Conservation (phyloP, 2,888 invertebrate species). For the Theodoxus fluviatilis region DNA sequence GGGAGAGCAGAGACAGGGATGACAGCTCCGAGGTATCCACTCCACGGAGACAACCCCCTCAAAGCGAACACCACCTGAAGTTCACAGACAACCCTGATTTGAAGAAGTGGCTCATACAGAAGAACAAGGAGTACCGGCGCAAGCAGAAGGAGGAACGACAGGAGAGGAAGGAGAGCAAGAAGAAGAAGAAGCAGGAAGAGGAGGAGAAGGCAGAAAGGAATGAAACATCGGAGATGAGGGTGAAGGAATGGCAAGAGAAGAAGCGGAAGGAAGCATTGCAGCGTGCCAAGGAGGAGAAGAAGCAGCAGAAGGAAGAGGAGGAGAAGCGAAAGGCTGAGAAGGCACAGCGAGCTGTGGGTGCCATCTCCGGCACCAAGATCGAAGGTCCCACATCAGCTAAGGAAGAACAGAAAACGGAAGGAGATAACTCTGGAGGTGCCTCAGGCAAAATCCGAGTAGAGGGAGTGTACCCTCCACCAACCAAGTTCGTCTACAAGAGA, state of each 20-base stretch:
- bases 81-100: conserved; percentile 41
- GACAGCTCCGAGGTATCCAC: too few relatives aligned
- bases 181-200: too few relatives aligned
- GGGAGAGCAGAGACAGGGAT: too few relatives aligned
- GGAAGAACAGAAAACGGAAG: too few relatives aligned
- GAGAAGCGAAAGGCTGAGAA: too few relatives aligned
- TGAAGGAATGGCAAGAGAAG: conserved; percentile 42
- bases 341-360: too few relatives aligned
- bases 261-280: conserved; percentile 40
- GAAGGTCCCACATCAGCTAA: too few relatives aligned
- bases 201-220: conserved; percentile 39
- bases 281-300: conserved; percentile 37
- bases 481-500: conserved; percentile 54
- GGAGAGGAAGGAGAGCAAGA: too few relatives aligned
- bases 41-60: conserved; percentile 27
- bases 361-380: too few relatives aligned
- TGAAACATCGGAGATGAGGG: conserved; percentile 38
- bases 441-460: too few relatives aligned
- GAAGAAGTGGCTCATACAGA: conserved; percentile 44
- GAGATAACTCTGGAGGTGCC: too few relatives aligned
- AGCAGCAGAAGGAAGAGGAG: too few relatives aligned
- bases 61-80: conserved; percentile 35
- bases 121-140: conserved; percentile 41
- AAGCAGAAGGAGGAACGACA: conserved; percentile 42
- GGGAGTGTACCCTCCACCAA: conserved; percentile 37